phyloP scores from a whole-genome alignment of 2,797 vertebrate species.

The Gambelia wislizenii region DNA sequence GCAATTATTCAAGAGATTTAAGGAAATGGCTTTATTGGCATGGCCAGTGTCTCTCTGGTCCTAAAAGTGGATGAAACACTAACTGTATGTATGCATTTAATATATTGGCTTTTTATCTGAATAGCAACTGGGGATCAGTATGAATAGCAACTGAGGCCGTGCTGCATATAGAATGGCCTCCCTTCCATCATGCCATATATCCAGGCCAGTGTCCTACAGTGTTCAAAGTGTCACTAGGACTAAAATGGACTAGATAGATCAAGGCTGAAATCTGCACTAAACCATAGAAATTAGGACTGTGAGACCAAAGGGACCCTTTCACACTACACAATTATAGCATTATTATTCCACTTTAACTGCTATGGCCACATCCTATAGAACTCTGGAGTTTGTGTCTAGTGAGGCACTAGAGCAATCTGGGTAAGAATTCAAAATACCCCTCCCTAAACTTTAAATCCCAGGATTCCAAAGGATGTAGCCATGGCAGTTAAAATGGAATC shows the following conservation, averaged over 20 bases:
- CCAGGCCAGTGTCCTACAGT: background rate
- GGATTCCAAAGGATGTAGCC: too few relatives aligned
- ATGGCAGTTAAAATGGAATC: too few relatives aligned
- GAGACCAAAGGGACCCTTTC: too few relatives aligned
- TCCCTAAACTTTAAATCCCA: too few relatives aligned
- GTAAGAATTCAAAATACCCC: too few relatives aligned
- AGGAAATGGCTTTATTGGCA: background rate
- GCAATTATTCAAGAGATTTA: constrained; percentile 28
- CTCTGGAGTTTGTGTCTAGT: too few relatives aligned
- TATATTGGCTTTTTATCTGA: background rate
- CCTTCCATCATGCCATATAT: background rate
- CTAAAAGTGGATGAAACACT: background rate
- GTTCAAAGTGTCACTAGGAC: background rate
- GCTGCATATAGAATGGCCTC: background rate
- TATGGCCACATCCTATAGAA: too few relatives aligned
- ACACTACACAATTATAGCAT: too few relatives aligned
- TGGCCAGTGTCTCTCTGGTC: constrained; percentile 5
- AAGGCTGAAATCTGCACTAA: background rate
- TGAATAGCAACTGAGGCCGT: too few relatives aligned
- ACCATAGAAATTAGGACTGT: background rate
- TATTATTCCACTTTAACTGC: too few relatives aligned
- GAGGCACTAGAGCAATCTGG: too few relatives aligned
- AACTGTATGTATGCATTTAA: background rate
- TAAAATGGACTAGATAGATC: background rate
- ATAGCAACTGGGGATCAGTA: background rate